Evolutionary conservation across 2,888 invertebrate genomes (phyloP).

Genomic region (Drosophila pullipes): DNA sequence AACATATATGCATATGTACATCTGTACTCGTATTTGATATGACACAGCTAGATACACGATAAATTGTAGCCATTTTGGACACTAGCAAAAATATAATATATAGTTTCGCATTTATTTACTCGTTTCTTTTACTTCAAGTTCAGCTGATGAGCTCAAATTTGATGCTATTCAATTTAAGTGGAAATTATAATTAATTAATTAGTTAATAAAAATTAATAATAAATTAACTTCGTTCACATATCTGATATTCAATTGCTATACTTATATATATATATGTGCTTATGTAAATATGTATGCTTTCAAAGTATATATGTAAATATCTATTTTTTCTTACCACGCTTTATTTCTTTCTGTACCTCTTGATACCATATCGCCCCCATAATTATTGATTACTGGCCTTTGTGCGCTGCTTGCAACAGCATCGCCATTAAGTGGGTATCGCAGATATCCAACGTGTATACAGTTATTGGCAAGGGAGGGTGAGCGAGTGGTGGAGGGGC

Average conservation of each 20-base stretch:
- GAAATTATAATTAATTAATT: background rate
- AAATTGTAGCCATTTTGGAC: slow-evolving; percentile 10
- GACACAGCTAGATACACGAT: slow-evolving; percentile 27
- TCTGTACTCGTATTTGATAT: slow-evolving; percentile 15
- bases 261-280: background rate
- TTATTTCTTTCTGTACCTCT: background rate
- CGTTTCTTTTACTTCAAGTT: background rate
- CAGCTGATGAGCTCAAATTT: background rate
- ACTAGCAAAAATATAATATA: background rate
- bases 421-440: slow-evolving; percentile 41
- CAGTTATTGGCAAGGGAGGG: background rate
- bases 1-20: slow-evolving; percentile 3
- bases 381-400: slow-evolving; percentile 55
- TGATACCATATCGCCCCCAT: slow-evolving; percentile 34
- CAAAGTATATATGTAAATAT: background rate
- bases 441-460: slow-evolving; percentile 15
- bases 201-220: background rate
- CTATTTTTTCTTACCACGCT: slow-evolving; percentile 8
- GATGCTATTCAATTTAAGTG: background rate
- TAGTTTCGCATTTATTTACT: background rate
- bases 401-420: slow-evolving; percentile 35
- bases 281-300: slow-evolving; percentile 1
- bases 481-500: slow-evolving; percentile 13
- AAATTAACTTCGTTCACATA: background rate
- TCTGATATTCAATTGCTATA: background rate